phyloP scores from a whole-genome alignment of 2,113 vertebrate species.

The Ivindomyrus marchei region DNA sequence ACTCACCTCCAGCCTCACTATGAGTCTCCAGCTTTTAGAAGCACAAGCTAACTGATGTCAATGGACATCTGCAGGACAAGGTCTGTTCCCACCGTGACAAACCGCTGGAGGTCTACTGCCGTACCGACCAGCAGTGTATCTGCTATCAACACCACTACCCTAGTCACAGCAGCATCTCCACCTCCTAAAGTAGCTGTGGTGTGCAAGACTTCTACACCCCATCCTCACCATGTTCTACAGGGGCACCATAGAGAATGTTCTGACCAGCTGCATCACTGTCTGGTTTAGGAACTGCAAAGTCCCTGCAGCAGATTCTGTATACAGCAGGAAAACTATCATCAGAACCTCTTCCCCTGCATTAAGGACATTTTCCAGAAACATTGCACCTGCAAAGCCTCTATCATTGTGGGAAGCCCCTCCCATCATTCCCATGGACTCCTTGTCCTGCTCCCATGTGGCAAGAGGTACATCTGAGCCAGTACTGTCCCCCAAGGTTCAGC shows the following conservation, averaged over 20 bases:
- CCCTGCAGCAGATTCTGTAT: background rate
- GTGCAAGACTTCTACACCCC: background rate
- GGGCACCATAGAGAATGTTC: background rate
- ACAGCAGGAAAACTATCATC: background rate
- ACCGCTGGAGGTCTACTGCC: background rate
- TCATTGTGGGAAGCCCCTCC: background rate
- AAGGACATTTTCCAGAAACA: background rate
- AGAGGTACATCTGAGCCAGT: background rate
- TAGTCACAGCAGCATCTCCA: too few relatives aligned
- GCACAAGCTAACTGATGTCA: too few relatives aligned
- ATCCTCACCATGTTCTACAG: background rate
- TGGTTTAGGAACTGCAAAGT: background rate
- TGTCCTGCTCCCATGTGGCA: background rate
- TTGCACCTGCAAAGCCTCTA: background rate
- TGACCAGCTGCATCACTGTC: background rate
- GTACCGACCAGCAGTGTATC: background rate
- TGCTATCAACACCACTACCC: too few relatives aligned
- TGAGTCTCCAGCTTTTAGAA: too few relatives aligned
- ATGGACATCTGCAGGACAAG: too few relatives aligned
- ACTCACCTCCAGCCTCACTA: too few relatives aligned
- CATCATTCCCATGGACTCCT: background rate
- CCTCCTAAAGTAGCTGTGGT: background rate
- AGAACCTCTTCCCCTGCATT: background rate
- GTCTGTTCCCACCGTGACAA: background rate
- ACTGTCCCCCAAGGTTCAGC: background rate